phyloP scores from a whole-genome alignment of 2,888 invertebrate species.

The Bugulina stolonifera region DNA sequence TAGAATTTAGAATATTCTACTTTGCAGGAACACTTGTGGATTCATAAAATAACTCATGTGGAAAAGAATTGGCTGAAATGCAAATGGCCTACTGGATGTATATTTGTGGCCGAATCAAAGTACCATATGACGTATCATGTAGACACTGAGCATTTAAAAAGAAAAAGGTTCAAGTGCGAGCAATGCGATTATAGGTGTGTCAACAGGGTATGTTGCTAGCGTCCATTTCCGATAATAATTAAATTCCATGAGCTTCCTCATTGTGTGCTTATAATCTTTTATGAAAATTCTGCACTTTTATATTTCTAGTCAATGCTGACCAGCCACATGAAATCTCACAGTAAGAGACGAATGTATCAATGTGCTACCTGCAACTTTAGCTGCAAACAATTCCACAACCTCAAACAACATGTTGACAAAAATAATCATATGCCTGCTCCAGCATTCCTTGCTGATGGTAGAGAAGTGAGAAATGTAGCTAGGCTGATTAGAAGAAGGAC shows the following conservation, averaged over 20 bases:
- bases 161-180: conserved; percentile 81
- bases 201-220: conserved; percentile 37
- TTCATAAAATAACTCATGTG: conserved; percentile 81
- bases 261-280: conserved; percentile 70
- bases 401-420: conserved; percentile 89
- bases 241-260: conserved; percentile 28
- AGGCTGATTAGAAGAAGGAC: neutral
- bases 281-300: no score
- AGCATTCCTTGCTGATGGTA: conserved; percentile 59
- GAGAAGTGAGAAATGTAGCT: neutral
- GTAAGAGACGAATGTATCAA: conserved; percentile 77
- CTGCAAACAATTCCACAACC: conserved; percentile 94
- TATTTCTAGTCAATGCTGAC: conserved; percentile 78
- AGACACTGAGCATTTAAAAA: conserved; percentile 92
- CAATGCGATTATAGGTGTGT: conserved; percentile 63
- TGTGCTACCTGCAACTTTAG: conserved; percentile 91
- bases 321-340: conserved; percentile 92
- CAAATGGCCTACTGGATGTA: conserved; percentile 93
- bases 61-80: conserved; percentile 85
- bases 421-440: conserved; percentile 84
- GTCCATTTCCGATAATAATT: neutral
- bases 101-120: conserved; percentile 96
- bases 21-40: conserved; percentile 76
- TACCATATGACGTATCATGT: conserved; percentile 92
- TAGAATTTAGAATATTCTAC: no score